Conservation (phyloP, 2,113 vertebrate genomes). For the zebrafish (Danio rerio) region GRCz12tu NC_133195.1:40354501-40355000, state of each 20-base stretch:
- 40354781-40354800: conserved; percentile 36
- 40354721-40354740: conserved; percentile 43
- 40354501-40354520: conserved; percentile 32
- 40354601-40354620: conserved; percentile 58
- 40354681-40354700: conserved; percentile 33
- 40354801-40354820: conserved; percentile 9
- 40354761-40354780: conserved; percentile 54
- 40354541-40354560: conserved; percentile 36
- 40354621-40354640: conserved; percentile 48
- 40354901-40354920: conserved; percentile 52
- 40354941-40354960: conserved; percentile 49
- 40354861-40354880: conserved; percentile 27
- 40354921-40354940: conserved; percentile 40
- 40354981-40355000: conserved; percentile 44
- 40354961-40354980: conserved; percentile 47
- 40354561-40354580: conserved; percentile 54
- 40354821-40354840: conserved; percentile 27
- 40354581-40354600: conserved; percentile 48
- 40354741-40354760: conserved; percentile 50
- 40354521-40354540: conserved; percentile 51
- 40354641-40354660: conserved; percentile 49
- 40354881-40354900: conserved; percentile 13
- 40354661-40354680: conserved; percentile 45
- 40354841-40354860: conserved; percentile 1
- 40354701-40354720: conserved; percentile 41